A percentile compares a stretch with the other conserved stretches of the same genome.
phyloP scores from a whole-genome alignment of 2,797 vertebrate genomes.

The Taenioides sp. region DNA sequence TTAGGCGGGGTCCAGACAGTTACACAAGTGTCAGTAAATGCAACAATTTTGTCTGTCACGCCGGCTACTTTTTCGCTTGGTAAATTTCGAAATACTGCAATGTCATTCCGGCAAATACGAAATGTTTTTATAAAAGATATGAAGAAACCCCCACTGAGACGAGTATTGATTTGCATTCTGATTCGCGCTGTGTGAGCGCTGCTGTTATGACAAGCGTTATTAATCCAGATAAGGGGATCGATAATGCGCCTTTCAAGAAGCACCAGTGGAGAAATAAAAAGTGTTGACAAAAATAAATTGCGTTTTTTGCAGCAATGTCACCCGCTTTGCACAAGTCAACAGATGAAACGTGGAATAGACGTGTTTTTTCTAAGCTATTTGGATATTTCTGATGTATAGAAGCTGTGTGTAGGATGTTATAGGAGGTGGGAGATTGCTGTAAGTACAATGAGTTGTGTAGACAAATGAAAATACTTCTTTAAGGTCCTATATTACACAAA shows the following conservation, averaged over 20 bases:
- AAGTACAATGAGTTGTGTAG: no score
- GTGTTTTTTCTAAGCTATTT: neutral
- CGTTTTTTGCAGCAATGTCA: constrained; percentile 20
- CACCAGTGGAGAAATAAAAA: constrained; percentile 22
- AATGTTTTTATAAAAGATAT: neutral
- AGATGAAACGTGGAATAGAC: neutral
- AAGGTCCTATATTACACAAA: no score
- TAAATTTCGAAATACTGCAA: no score
- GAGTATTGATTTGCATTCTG: constrained; percentile 1
- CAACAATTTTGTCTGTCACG: neutral
- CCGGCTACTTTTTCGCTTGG: neutral
- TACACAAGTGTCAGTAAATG: neutral
- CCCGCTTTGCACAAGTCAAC: constrained; percentile 19
- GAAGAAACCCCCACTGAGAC: neutral
- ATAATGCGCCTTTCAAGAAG: constrained; percentile 42
- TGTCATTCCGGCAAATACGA: neutral
- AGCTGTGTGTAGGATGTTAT: neutral
- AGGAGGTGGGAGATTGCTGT: neutral
- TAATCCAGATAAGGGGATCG: constrained; percentile 65
- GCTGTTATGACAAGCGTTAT: constrained; percentile 53
- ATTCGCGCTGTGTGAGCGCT: neutral
- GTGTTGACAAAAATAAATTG: constrained; percentile 19
- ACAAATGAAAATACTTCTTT: no score
- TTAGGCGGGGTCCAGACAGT: neutral
- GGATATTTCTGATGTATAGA: constrained; percentile 23